Evolutionary conservation across 2,888 invertebrate species (phyloP), one percentile per base, ranked within the genome.

Genomic region (Aporophyla lueneburgensis): DNA sequence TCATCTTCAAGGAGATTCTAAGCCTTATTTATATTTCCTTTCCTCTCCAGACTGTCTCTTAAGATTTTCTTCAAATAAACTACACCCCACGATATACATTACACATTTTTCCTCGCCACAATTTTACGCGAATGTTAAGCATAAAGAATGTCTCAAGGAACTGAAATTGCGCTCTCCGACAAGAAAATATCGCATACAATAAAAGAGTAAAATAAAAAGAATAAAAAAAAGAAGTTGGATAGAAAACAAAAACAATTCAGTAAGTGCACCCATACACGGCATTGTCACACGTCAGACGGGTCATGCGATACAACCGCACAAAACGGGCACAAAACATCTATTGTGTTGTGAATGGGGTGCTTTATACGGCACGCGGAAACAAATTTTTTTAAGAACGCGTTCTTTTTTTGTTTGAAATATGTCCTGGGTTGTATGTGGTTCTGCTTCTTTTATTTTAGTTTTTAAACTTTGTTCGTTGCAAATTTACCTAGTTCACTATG

Each of bases 301-400:
- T 88, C 88, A 88, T 88, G 88, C 88, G 88, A 88, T 88, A 85
- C 92, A 90, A 91, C 89, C 87, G 90, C 90, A 92, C 91, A 92
- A 91, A 92, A 93, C 92, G 88, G 78, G 87, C 89, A 94, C 93
- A 93, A 95, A 94, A 94, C 93, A 90, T 88, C 94, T 89, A 96
- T 96, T 96, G 96, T 96, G 88, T 90, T 87, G 89, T 94, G 95
- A 96, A 96, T 94, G 93, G 95, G 93, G 94, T 89, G 94, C 93
- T 95, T 94, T 95, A 93, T 93, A 94, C 94, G 94, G 94, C 94
- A 92, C 88, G 91, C 89, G 92, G 92, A 93, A 95, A 94, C 93
- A 92, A 94, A 94, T 95, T 95, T 96, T 95, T 96, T 94, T 93
- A 95, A 94, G 94, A 96, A 95, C 91, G 93, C 92, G 91, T 93